phyloP scores from a whole-genome alignment of 2,113 vertebrate species.

The Martes martes region DNA sequence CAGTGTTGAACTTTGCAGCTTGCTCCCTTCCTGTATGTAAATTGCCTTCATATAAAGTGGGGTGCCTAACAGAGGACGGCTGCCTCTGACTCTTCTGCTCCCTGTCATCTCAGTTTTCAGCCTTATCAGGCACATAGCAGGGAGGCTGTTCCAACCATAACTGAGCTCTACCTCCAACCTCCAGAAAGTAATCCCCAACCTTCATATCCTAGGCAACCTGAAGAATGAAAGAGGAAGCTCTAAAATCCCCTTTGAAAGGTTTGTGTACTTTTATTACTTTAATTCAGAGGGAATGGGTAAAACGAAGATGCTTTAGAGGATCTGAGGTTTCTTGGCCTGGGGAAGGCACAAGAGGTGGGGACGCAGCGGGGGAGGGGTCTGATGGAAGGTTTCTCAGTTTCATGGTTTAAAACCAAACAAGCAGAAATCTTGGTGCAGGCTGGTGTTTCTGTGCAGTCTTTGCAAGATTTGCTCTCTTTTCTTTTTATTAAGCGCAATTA shows the following conservation, averaged over 20 bases:
- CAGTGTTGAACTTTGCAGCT: slow-evolving; percentile 81
- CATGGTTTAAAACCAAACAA: slow-evolving; percentile 9
- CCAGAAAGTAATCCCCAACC: neutral
- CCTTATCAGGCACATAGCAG: slow-evolving; percentile 45
- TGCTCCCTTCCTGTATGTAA: slow-evolving; percentile 79
- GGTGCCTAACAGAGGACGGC: slow-evolving; percentile 64
- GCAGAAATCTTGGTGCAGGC: neutral
- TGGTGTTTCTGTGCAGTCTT: neutral
- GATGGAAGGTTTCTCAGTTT: neutral
- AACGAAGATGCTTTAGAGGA: neutral
- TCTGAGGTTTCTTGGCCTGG: neutral
- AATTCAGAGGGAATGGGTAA: neutral
- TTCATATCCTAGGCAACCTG: neutral
- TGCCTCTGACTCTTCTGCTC: slow-evolving; percentile 24
- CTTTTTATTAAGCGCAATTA: neutral
- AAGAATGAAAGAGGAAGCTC: slow-evolving; percentile 81
- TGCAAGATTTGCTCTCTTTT: neutral
- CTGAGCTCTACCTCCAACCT: slow-evolving; percentile 18
- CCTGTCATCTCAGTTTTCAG: slow-evolving; percentile 62
- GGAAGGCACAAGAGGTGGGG: neutral
- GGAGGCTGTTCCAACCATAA: neutral
- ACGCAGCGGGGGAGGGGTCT: neutral
- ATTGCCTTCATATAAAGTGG: slow-evolving; percentile 72
- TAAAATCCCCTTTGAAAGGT: slow-evolving; percentile 86
- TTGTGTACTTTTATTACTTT: slow-evolving; percentile 59